Evolutionary conservation across 2,888 invertebrate species (phyloP), one percentile per base, ranked within the genome.

Genomic region (Acleris sparsana): DNA sequence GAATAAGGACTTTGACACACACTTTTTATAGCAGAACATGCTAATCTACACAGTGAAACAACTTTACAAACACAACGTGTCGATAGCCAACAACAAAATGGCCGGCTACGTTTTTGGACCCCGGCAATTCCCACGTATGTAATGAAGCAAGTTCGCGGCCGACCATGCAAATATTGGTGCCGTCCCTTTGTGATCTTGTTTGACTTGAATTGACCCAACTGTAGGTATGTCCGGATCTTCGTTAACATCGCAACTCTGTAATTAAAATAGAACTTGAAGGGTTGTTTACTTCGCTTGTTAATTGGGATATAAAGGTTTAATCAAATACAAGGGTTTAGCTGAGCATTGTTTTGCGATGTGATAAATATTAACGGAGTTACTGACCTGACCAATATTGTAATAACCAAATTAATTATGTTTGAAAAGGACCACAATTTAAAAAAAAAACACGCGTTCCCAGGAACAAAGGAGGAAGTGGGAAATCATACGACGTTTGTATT

Each of bases 91-190:
- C 39, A 39, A 39, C 39, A 39, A 39, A 39, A 39, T 39, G 39
- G 39, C 39, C 39, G 46, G 7, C 17, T 17, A 46, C 18, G 22
- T 49, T 64, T 64, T 53, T 53, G 20, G 60, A 53, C 44, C 20
- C 20, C 20, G 55, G 20, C 29, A 20, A 13, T 59, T 18, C 22
- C 49, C 46, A 56, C 65, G 55, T 61, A 56, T 39, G 48, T 66
- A 62, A 66, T 66, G 57, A 66, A 62, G 48, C 62, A 62, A 62
- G 66, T 57, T 61, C 66, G 22, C 46, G 61, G 66, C 46, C 52
- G 57, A 57, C 66, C 57, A 62, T 62, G 66, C 66, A 66, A 66
- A 66, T 66, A 66, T 66, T 62, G 61, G 61, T 56, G 25, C 62
- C 25, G 51, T 44, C 52, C 66, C 57, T 66, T 66, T 66, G 66